A percentile compares a stretch with the other conserved stretches of the same genome.
Conservation (phyloP, 2,797 vertebrate genomes). For the Pangasius sanitwongsei region DNA sequence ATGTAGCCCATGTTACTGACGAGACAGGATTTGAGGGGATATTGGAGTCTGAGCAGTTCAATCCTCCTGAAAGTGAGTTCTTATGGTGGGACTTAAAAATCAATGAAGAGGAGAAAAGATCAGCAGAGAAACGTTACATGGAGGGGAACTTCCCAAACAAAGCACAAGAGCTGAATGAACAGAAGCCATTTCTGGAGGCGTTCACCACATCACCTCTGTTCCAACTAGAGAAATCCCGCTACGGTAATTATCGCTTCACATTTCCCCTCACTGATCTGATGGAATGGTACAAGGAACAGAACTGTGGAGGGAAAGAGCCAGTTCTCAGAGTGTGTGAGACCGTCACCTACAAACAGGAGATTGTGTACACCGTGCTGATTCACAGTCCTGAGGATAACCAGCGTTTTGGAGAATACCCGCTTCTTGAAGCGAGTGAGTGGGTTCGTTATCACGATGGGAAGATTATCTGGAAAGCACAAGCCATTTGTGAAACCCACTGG, state of each 20-base stretch:
- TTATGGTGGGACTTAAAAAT: conserved; percentile 46
- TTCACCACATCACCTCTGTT: conserved; percentile 53
- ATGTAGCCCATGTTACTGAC: conserved; percentile 41
- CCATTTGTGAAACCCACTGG: conserved; percentile 11
- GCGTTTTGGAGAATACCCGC: conserved; percentile 1
- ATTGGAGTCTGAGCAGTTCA: conserved; percentile 12
- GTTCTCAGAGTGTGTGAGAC: conserved; percentile 46
- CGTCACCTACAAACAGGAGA: conserved; percentile 38
- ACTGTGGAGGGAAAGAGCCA: conserved; percentile 41
- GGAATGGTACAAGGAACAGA: conserved; percentile 35
- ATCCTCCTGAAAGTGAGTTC: background rate
- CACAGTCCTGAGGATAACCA: conserved; percentile 45
- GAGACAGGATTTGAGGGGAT: background rate
- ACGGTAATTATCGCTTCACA: conserved; percentile 37
- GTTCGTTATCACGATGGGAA: conserved; percentile 10
- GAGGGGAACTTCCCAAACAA: background rate
- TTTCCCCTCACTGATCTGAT: conserved; percentile 44
- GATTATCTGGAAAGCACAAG: conserved; percentile 55
- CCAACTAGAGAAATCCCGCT: conserved; percentile 14
- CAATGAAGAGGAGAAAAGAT: conserved; percentile 2
- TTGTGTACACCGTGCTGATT: conserved; percentile 50
- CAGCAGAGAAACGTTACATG: conserved; percentile 36
- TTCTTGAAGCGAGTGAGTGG: background rate
- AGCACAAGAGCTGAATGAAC: background rate
- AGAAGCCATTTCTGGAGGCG: conserved; percentile 12